Conservation (phyloP, 2,113 vertebrate genomes). For the Aphelocoma coerulescens region DNA sequence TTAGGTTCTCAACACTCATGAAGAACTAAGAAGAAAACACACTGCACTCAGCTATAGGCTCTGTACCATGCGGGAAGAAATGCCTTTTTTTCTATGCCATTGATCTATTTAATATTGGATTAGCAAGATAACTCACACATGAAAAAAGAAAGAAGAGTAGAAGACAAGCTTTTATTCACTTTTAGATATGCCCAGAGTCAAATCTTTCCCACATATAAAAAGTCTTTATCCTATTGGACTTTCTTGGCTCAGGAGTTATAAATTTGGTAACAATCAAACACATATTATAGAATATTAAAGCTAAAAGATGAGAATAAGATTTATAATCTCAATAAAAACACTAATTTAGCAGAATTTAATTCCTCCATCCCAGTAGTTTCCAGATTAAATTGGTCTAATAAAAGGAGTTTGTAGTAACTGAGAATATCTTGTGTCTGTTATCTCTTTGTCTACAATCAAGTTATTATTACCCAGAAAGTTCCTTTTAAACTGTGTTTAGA, state of each 20-base stretch:
- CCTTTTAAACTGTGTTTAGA: not conserved
- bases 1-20: not conserved
- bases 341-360: not conserved
- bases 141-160: not conserved
- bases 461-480: not conserved
- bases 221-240: not conserved
- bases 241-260: not conserved
- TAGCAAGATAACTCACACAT: not conserved
- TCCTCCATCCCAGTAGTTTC: not conserved
- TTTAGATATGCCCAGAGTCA: not conserved
- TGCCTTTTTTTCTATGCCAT: not conserved
- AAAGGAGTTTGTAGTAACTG: not conserved
- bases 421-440: not conserved
- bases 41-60: not conserved
- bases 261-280: not conserved
- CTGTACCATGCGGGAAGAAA: not conserved
- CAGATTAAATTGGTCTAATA: not conserved
- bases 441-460: not conserved
- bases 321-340: not conserved
- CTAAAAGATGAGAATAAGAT: not conserved
- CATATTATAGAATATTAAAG: not conserved
- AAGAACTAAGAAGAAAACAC: not conserved
- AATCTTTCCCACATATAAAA: not conserved
- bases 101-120: conserved; percentile 30
- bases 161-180: not conserved